Evolutionary conservation across 2,797 vertebrate genomes (phyloP), one percentile per base, ranked within the genome.

Genomic region (Chaetophractus vellerosus): DNA sequence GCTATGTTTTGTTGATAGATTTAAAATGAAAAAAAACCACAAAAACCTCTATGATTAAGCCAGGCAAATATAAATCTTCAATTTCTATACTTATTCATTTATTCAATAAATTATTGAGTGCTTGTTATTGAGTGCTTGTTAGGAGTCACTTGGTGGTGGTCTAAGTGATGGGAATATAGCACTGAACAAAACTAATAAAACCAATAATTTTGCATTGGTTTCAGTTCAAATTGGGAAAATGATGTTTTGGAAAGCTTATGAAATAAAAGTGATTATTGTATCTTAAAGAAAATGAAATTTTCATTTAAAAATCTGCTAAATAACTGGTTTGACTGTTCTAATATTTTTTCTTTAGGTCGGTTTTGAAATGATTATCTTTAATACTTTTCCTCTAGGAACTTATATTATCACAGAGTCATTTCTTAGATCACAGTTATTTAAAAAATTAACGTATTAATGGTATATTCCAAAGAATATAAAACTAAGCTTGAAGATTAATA

Each of bases 191-290:
- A 48, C 52, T 26, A 21, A 14, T 75, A 78, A 59, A 12, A 11
- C 36, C 48, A 93, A 1, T 52, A 66, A 24, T 80, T 80, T 86
- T 86, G 19, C 14, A 74, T 45, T 86, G 59, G 16, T 45, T 88
- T 96, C 90, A 81, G 68, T 85, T 93, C 69, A 52, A 59, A 91
- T 55, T 45, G 78, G 88, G 72, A 93, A 66, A 93, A 36, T 59
- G n/a, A 23, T 90, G 64, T 66, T 87, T 88, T 88, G 26, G 72
- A 81, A 89, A 90, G 71, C 33, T 28, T 68, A 31, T 92, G 18
- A 94, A 85, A 86, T 79, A 52, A 74, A 80, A 88, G 8, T 15
- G 21, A 61, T 88, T 61, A 80, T 12, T 63, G 3, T 90, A 21
- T 84, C n/a, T 81, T 90, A 74, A 11, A 78, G 50, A 92, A 86